Base-by-base conservation (phyloP, 2,888 invertebrate species). In the Timema cristinae region DNA sequence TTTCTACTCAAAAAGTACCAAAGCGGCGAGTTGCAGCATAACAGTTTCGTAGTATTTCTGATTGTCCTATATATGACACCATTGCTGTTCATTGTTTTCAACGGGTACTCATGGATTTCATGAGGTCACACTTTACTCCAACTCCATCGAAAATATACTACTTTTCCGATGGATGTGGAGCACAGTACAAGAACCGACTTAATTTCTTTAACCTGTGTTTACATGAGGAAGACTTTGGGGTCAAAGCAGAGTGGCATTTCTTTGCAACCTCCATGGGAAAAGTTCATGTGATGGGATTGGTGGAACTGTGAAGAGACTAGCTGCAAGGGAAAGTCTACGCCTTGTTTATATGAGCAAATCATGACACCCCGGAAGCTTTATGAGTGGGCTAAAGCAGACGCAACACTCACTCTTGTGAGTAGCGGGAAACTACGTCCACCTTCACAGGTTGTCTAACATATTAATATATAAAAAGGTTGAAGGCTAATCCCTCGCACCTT, bases 181-280 rank as follows among this genome's bases (percentile, higher is more conserved):
- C 11, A 15, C 61, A 61, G 32, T 61, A 63, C 7, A 63, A 16
- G 63, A 63, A 56, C 7, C 16, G 8, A 1, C 13, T 16, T 11
- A 15, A 16, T 63, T 63, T 63, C 2, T 32, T 63, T 9, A 63
- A 63, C 63, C 63, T 16, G 8, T 63, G 63, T 16, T 63, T 16
- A 32, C 63, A 16, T 63, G 63, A 63, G 63, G 63, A 8, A 32
- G 0, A 63, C 63, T 63, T 63, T 16, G 63, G 63, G 6, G 63
- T 63, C 63, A 63, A 63, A 63, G 16, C 32, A 63, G 63, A 63
- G 13, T 63, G 63, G 63, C 2, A 63, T 63, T 63, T 63, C 63
- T 63, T 63, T 16, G 63, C 63, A 63, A 63, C 63, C 63, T 63
- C 47, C 63, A 63, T 63, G 16, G 63, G 63, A 63, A 63, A 63